Evolutionary conservation across 2,797 vertebrate genomes (phyloP), one percentile per base, ranked within the genome.

Genomic region (Chloroceryle amazona): DNA sequence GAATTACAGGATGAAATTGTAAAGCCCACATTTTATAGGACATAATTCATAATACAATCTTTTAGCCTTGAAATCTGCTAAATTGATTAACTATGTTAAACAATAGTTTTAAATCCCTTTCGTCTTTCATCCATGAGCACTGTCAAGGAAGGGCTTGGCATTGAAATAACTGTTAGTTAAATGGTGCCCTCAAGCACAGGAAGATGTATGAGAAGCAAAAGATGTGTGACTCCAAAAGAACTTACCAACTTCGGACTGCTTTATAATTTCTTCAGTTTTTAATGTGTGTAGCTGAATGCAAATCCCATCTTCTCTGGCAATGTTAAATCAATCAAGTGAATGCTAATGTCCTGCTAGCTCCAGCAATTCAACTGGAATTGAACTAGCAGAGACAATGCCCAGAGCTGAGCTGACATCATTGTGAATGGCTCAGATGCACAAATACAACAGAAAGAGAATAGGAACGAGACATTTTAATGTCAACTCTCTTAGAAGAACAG

Each of bases 101-200:
- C n/a, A 87, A 33, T 76, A 74, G 23, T 57, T 95, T 83, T 14
- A 85, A 65, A 89, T 71, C 3, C 66, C 63, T 58, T 8, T 33
- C 58, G 22, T 55, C 58, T 93, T 84, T 82, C 81, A 85, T 95
- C 97, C 98, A 97, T 98, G 98, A 98, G 92, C 99, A 98, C 31
- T 93, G 98, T 99, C 96, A 99, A 99, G 98, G 99, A 99, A 98
- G 98, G 99, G 83, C 37, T 99, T 78, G 99, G 98, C 91, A 99
- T 99, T 84, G 99, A 97, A 99, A 99, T 37, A 98, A 98, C 93
- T 98, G 98, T 97, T 99, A 99, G 98, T 99, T 99, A 97, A 99
- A 99, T 68, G 98, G 98, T 71, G 98, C 98, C 89, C 90, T 99
- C 97, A 99, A 98, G 99, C 98, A 99, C 97, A 98, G 99, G 98